phyloP scores from a whole-genome alignment of 1,140 invertebrate species.

The Cotesia chilonis region DNA sequence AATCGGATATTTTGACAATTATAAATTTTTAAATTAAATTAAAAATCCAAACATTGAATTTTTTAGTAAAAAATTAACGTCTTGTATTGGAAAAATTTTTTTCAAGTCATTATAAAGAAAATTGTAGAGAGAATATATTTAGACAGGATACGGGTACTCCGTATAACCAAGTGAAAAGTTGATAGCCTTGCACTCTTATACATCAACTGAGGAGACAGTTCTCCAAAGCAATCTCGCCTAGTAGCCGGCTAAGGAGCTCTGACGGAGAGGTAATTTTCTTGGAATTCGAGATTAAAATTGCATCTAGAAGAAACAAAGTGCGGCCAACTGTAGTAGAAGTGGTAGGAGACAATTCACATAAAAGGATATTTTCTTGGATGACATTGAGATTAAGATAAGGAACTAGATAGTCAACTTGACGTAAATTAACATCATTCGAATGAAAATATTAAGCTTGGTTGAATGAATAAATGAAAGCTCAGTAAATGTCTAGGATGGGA shows the following conservation, averaged over 20 bases:
- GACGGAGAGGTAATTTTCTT: conserved; percentile 65
- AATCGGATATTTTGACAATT: too few species aligned
- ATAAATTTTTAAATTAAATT: too few species aligned
- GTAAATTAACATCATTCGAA: conserved; percentile 23
- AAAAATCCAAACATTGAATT: too few species aligned
- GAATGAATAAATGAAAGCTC: conserved; percentile 14
- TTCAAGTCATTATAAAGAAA: background rate
- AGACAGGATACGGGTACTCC: conserved; percentile 23
- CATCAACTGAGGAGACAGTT: conserved; percentile 59
- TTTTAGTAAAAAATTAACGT: too few species aligned
- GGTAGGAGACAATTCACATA: conserved; percentile 32
- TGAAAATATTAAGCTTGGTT: conserved; percentile 13
- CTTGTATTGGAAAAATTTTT: too few species aligned
- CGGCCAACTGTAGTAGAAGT: conserved; percentile 41
- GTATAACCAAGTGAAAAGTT: conserved; percentile 39
- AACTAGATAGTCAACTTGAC: background rate
- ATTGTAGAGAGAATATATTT: background rate
- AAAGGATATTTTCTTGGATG: conserved; percentile 28
- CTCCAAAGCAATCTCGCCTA: conserved; percentile 62
- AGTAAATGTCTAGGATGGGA: background rate
- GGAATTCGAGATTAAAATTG: conserved; percentile 67
- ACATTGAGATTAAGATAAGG: background rate
- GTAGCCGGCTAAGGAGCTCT: conserved; percentile 62
- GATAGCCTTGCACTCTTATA: conserved; percentile 38
- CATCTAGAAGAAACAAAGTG: conserved; percentile 58